Conservation (phyloP, 2,113 vertebrate genomes). For the Silurus glanis region DNA sequence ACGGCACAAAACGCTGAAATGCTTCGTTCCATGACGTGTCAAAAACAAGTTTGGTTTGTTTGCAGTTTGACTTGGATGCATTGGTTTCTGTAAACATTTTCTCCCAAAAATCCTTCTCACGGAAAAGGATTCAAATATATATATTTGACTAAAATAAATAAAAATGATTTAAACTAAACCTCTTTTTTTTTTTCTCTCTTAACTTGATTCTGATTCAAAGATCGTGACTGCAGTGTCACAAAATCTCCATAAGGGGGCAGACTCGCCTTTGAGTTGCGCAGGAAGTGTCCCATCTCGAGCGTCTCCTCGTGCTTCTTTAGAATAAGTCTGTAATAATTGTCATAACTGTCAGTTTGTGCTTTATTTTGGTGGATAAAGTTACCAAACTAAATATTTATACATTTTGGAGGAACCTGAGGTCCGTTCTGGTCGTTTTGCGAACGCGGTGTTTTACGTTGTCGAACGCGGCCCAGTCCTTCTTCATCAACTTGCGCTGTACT, state of each 20-base stretch:
- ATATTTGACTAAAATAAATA: constrained; percentile 80
- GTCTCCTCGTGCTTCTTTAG: neutral
- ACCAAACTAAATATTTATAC: neutral
- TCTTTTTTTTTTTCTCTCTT: constrained; percentile 1
- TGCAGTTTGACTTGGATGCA: constrained; percentile 68
- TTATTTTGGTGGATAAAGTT: neutral
- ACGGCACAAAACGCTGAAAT: constrained; percentile 65
- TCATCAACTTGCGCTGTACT: neutral
- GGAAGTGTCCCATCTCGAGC: neutral
- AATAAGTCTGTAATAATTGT: neutral
- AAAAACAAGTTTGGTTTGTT: constrained; percentile 61
- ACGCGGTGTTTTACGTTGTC: neutral
- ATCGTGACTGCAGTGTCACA: neutral
- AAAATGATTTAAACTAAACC: constrained; percentile 68
- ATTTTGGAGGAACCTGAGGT: neutral
- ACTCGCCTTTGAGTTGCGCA: neutral
- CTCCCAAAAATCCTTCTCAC: constrained; percentile 71
- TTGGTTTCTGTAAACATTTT: constrained; percentile 73
- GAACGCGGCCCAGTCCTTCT: too few species aligned
- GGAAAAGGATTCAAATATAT: constrained; percentile 71
- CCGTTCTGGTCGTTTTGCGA: neutral
- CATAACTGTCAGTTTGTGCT: neutral
- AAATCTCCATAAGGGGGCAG: constrained; percentile 44
- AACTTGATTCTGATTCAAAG: neutral
- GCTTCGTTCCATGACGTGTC: constrained; percentile 62